Evolutionary conservation across 92 coral and sea anemone genomes (phyloP), one percentile per base, ranked within the genome.

Genomic region (Epizoanthus rinbou): DNA sequence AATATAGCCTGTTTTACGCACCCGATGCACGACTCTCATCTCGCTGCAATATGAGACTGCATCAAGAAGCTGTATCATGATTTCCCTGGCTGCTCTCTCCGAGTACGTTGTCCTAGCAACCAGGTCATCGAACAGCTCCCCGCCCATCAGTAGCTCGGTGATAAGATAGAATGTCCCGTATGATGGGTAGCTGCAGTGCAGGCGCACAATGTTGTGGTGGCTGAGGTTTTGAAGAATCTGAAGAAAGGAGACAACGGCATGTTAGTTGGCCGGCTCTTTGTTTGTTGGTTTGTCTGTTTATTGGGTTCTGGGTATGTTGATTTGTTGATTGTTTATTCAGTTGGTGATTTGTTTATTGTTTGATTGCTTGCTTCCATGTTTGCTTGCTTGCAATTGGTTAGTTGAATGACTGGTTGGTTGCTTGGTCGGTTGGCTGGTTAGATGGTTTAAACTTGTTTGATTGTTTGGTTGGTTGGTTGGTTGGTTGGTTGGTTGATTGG

Each of bases 61-160:
- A 72, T 80, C 87, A 21, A 93, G 85, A 37, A 90, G 58, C 89
- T 93, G 97, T 22, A 62, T 22, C 76, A 89, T 86, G 43, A 91
- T 86, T 75, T 90, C 92, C 23, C 92, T 86, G 0, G 94, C 91
- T 1, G 91, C 74, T 89, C 76, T 91, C 84, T 91, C 94, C 0
- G 94, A 88, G 72, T 80, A 91, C 33, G 89, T 65, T 81, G 80
- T 91, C 76, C 94, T 86, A 31, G 91, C 80, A 54, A 93, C 93
- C 74, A 93, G 89, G 83, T 91, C 97, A 65, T 91, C 91, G 65
- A 93, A 84, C 84, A 93, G 85, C 63, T 93, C 97, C 56, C 94
- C 97, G 15, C 97, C 97, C 22, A 86, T 82, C 63, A 90, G 90
- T n/a, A 81, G 84, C 80, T 93, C 97, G 60, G 89, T 72, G 19